Percentiles rank a stretch among this genome's conserved stretches.
Evolutionary conservation across 2,797 vertebrate genomes (phyloP).

Genomic region (Picus viridis): DNA sequence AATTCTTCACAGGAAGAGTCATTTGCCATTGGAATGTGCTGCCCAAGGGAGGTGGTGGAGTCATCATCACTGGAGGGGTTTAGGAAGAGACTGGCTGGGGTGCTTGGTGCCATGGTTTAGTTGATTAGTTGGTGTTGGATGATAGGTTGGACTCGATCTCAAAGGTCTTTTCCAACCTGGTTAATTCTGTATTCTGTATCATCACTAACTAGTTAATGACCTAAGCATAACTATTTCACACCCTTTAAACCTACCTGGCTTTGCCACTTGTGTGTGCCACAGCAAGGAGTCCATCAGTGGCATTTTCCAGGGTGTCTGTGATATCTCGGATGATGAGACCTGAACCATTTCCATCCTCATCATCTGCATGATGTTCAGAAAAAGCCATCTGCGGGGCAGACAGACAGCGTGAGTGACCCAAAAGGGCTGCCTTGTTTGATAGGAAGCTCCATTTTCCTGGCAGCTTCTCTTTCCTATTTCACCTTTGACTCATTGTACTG

Average conservation of each 20-base stretch:
- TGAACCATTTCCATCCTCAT: constrained; percentile 48
- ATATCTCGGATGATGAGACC: constrained; percentile 60
- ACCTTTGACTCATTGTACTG: not conserved
- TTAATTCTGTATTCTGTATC: too few relatives aligned
- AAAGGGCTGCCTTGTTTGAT: not conserved
- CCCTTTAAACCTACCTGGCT: constrained; percentile 13
- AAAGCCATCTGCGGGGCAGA: constrained; percentile 61
- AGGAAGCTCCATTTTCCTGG: not conserved
- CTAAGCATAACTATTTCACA: not conserved
- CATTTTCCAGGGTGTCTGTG: constrained; percentile 46
- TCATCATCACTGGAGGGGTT: too few relatives aligned
- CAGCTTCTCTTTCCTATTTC: not conserved
- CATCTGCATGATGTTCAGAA: constrained; percentile 31
- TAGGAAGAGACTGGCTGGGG: too few relatives aligned
- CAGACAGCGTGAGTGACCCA: not conserved
- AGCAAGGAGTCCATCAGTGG: constrained; percentile 24
- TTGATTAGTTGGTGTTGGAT: too few relatives aligned
- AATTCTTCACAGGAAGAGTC: too few relatives aligned
- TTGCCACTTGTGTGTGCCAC: constrained; percentile 21
- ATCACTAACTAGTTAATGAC: not conserved
- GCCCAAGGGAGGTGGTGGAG: too few relatives aligned
- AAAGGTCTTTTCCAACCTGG: too few relatives aligned
- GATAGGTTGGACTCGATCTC: too few relatives aligned
- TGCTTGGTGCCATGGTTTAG: too few relatives aligned
- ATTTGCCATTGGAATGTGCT: too few relatives aligned